Percentiles rank a stretch among this genome's conserved stretches.
Conservation (phyloP, 2,797 vertebrate genomes). For the Paratrypauchen microcephalus region DNA sequence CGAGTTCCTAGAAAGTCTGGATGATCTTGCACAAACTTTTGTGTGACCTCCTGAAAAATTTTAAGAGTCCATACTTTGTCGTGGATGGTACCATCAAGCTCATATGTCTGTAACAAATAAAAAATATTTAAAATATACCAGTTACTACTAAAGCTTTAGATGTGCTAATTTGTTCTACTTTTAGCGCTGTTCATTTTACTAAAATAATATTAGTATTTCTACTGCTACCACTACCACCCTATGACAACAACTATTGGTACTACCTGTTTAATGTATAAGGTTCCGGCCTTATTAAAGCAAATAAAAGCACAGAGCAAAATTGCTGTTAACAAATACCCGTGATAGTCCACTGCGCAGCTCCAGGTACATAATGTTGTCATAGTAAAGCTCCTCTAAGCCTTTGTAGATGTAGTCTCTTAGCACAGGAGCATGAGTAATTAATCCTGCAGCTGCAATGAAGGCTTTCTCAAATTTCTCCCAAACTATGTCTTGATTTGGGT, state of each 20-base stretch:
- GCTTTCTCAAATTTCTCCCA: slow-evolving; percentile 86
- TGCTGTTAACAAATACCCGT: slow-evolving; percentile 63
- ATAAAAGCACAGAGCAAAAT: background rate
- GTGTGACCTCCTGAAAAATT: slow-evolving; percentile 78
- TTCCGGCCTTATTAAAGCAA: background rate
- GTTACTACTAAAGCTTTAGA: background rate
- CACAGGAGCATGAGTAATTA: slow-evolving; percentile 86
- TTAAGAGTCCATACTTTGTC: slow-evolving; percentile 78
- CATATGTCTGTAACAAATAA: slow-evolving; percentile 79
- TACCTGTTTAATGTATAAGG: background rate
- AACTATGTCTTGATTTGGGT: slow-evolving; percentile 77
- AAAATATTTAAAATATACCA: background rate
- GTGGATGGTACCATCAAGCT: slow-evolving; percentile 84
- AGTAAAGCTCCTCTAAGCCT: slow-evolving; percentile 81
- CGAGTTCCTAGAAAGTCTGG: slow-evolving; percentile 86
- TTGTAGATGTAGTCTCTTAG: slow-evolving; percentile 85
- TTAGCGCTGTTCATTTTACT: background rate
- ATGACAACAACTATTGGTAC: background rate
- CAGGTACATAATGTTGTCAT: slow-evolving; percentile 86
- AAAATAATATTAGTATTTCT: background rate
- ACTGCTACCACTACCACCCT: background rate
- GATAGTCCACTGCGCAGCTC: slow-evolving; percentile 85
- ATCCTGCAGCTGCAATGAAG: slow-evolving; percentile 78
- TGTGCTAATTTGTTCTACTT: background rate
- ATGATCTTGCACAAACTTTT: slow-evolving; percentile 76